Evolutionary conservation across 1,140 invertebrate species (phyloP).

Genomic region (Euborellia annulipes): DNA sequence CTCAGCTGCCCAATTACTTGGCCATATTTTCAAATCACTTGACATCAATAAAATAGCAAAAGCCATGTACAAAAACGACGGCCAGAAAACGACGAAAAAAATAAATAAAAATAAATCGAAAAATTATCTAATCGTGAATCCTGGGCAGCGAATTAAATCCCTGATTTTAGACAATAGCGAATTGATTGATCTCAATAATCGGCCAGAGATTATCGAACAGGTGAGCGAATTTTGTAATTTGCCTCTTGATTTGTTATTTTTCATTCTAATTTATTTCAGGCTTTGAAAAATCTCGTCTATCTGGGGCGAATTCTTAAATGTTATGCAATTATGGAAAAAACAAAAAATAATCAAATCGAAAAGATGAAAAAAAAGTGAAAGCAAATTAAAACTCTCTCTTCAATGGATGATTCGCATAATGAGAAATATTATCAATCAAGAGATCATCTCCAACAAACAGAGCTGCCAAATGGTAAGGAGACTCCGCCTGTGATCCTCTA

Average conservation of each 20-base stretch:
- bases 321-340: conserved; percentile 23
- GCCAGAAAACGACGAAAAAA: conserved; percentile 1
- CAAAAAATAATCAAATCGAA: conserved; percentile 21
- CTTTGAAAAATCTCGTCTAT: conserved; percentile 53
- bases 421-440: conserved; percentile 50
- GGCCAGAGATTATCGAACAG: background rate
- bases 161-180: conserved; percentile 7
- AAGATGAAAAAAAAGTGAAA: conserved; percentile 21
- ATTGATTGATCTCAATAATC: background rate
- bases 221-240: background rate
- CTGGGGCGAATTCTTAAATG: conserved; percentile 41
- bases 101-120: background rate
- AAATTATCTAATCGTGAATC: conserved; percentile 1
- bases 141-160: conserved; percentile 5
- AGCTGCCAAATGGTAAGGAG: no score
- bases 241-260: background rate
- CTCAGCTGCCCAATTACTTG: conserved; percentile 52
- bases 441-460: conserved; percentile 39
- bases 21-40: conserved; percentile 45
- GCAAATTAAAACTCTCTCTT: conserved; percentile 30
- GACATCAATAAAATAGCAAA: conserved; percentile 38
- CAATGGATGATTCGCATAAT: conserved; percentile 54
- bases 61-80: background rate
- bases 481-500: no score
- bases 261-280: conserved; percentile 15